Conservation (phyloP, 2,888 invertebrate species). For the Chamaedrilus cognettii region DNA sequence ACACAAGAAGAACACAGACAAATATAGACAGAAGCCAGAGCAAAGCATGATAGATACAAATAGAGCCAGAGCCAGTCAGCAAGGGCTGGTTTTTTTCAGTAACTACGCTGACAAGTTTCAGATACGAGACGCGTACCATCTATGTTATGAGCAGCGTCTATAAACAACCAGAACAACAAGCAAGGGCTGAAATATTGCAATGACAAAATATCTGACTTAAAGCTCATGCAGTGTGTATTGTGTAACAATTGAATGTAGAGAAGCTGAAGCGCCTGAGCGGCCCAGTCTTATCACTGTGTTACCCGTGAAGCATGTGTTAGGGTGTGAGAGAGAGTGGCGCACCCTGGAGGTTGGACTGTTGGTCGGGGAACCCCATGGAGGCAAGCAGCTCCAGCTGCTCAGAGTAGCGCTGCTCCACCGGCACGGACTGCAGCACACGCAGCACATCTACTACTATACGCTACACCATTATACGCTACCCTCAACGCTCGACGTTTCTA, state of each 20-base stretch:
- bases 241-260: too few species aligned
- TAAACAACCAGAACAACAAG: too few species aligned
- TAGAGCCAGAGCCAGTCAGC: not conserved
- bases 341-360: conserved; percentile 92
- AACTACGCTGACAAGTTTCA: not conserved
- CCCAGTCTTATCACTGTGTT: too few species aligned
- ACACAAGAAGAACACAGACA: conserved; percentile 1
- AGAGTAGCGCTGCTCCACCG: conserved; percentile 93
- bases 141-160: too few species aligned
- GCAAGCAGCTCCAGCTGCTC: conserved; percentile 91
- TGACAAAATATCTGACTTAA: not conserved
- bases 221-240: too few species aligned
- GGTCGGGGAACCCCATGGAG: conserved; percentile 95
- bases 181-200: not conserved
- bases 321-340: not conserved
- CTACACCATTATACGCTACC: not conserved
- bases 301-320: too few species aligned
- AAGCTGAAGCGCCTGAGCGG: too few species aligned
- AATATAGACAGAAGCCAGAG: not conserved
- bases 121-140: too few species aligned
- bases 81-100: not conserved
- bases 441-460: not conserved
- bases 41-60: not conserved
- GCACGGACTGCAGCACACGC: conserved; percentile 61
- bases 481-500: too few species aligned